Conservation (phyloP, 2,797 vertebrate genomes). For the Oreonectes daqikongensis region DNA sequence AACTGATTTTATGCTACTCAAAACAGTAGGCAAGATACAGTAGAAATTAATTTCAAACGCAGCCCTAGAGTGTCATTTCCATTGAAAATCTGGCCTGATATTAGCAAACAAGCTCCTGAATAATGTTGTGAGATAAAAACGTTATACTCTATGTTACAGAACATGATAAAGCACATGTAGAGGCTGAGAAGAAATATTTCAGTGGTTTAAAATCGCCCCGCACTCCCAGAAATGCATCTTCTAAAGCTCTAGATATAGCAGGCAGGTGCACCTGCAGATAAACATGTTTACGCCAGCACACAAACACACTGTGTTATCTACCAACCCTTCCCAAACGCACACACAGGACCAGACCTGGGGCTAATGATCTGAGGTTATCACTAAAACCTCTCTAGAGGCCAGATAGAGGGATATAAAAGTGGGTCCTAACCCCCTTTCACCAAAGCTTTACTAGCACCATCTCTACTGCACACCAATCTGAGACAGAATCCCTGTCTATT, state of each 20-base stretch:
- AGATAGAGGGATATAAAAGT: conserved; percentile 2
- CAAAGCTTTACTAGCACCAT: background rate
- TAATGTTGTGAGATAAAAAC: background rate
- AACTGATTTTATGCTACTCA: background rate
- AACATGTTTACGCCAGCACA: conserved; percentile 13
- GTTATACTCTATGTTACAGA: background rate
- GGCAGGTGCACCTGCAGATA: conserved; percentile 48
- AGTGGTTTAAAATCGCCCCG: background rate
- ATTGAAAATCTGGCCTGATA: background rate
- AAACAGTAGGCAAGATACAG: background rate
- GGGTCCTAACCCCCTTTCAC: conserved; percentile 10
- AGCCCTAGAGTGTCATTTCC: background rate
- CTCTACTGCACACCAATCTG: background rate
- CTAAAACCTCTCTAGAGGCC: conserved; percentile 27
- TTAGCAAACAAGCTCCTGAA: background rate
- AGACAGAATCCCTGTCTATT: conserved; percentile 17
- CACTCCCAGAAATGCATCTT: conserved; percentile 18
- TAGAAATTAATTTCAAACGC: background rate
- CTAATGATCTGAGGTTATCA: conserved; percentile 37
- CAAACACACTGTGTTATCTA: conserved; percentile 18
- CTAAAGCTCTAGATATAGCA: conserved; percentile 36
- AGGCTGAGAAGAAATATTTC: conserved; percentile 3
- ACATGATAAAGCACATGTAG: conserved; percentile 12
- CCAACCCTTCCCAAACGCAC: conserved; percentile 1
- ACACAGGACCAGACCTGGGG: conserved; percentile 7